Percentiles rank a stretch among this genome's conserved stretches.
Conservation (phyloP, 2,797 vertebrate species). For the Sarcoramphus papa region DNA sequence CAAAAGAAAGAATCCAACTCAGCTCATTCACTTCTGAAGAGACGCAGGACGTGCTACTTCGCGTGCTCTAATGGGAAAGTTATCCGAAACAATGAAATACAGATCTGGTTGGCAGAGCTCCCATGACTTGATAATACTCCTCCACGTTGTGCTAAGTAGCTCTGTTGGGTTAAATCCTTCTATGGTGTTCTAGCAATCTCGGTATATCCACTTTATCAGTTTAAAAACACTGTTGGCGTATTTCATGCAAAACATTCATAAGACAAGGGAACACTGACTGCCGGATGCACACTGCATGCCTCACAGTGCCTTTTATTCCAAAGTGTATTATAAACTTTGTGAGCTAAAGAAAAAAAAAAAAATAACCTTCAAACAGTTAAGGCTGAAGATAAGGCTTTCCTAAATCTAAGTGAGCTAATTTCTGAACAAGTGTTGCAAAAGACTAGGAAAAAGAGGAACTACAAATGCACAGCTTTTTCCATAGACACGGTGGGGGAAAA, state of each 20-base stretch:
- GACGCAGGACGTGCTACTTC: background rate
- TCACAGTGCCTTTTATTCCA: background rate
- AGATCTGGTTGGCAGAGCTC: background rate
- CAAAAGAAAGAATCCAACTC: background rate
- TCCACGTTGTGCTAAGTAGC: background rate
- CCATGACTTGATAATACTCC: background rate
- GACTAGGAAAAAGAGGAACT: background rate
- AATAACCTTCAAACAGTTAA: background rate
- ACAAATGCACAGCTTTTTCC: background rate
- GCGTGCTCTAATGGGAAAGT: background rate
- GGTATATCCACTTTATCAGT: background rate
- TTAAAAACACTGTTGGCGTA: background rate
- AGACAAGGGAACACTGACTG: background rate
- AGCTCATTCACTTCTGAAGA: background rate
- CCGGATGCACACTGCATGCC: background rate
- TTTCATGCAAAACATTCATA: background rate
- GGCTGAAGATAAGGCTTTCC: background rate
- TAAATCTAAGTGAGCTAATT: background rate
- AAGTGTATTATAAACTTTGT: background rate
- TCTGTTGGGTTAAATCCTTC: background rate
- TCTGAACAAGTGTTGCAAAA: background rate
- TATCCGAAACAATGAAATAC: background rate
- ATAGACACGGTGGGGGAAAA: fast-evolving
- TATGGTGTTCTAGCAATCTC: background rate
- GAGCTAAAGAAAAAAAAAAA: background rate